Percentiles rank a stretch among this genome's conserved stretches.
Evolutionary conservation across 2,113 vertebrate species (phyloP).

Genomic region (Pleuronectes platessa): DNA sequence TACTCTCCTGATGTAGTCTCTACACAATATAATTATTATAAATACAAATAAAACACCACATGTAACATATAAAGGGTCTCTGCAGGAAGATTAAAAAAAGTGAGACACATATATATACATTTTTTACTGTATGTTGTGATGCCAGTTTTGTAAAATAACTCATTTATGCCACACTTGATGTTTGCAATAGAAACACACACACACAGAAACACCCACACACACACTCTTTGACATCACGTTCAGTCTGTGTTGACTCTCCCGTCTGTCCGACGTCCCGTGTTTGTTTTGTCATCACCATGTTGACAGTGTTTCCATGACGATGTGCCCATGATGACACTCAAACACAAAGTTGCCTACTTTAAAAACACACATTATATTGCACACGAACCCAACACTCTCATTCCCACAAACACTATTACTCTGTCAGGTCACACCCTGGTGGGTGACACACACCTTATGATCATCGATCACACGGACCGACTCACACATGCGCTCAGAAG

Average conservation of each 20-base stretch:
- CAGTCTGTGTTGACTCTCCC: constrained; percentile 50
- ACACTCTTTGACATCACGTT: constrained; percentile 27
- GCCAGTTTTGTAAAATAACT: background rate
- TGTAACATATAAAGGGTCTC: background rate
- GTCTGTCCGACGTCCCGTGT: constrained; percentile 46
- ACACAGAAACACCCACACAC: background rate
- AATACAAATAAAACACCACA: background rate
- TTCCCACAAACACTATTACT: constrained; percentile 42
- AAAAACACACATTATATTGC: constrained; percentile 35
- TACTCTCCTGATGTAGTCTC: background rate
- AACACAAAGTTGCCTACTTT: constrained; percentile 34
- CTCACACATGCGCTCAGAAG: constrained; percentile 11
- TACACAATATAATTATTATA: background rate
- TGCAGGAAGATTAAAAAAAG: too few species aligned
- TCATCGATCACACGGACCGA: constrained; percentile 64
- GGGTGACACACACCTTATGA: constrained; percentile 86
- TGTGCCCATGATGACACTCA: constrained; percentile 20
- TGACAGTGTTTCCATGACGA: constrained; percentile 45
- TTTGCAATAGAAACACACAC: constrained; percentile 9
- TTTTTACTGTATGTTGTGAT: background rate
- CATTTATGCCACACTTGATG: background rate
- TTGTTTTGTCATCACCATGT: constrained; percentile 66
- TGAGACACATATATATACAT: background rate
- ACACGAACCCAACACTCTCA: background rate
- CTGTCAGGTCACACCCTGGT: constrained; percentile 46